phyloP scores from a whole-genome alignment of 2,113 vertebrate genomes.

The Pelusios castaneus region DNA sequence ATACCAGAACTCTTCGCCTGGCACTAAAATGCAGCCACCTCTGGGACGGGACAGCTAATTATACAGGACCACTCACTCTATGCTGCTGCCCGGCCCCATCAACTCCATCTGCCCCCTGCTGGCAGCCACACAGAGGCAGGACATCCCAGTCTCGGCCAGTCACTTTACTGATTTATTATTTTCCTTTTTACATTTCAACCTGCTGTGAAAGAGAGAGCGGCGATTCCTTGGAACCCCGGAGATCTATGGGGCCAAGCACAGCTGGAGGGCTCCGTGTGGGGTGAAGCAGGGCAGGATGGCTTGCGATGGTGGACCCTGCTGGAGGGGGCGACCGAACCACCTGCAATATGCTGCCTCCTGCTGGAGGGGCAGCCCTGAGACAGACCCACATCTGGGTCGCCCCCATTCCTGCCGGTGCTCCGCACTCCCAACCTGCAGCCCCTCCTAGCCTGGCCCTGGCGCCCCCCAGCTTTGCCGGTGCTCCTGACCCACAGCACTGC shows the following conservation, averaged over 20 bases:
- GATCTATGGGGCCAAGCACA: neutral
- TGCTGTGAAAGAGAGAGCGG: too few relatives aligned
- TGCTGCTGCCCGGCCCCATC: too few relatives aligned
- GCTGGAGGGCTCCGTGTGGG: neutral
- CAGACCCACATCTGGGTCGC: neutral
- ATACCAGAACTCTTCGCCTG: too few relatives aligned
- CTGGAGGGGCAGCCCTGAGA: neutral
- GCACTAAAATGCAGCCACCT: too few relatives aligned
- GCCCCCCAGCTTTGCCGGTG: too few relatives aligned
- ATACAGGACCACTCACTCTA: too few relatives aligned
- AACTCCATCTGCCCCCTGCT: neutral
- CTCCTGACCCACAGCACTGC: too few relatives aligned
- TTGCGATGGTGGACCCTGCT: too few relatives aligned
- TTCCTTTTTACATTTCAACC: neutral
- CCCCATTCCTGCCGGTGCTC: too few relatives aligned
- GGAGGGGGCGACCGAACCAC: neutral
- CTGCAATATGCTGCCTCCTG: neutral
- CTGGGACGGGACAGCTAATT: neutral
- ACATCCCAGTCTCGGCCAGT: neutral
- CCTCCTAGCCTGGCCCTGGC: too few relatives aligned
- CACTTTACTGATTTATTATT: neutral
- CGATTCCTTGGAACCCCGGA: neutral
- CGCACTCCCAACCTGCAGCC: fast-evolving
- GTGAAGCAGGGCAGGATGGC: neutral
- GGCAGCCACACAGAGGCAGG: neutral